Percentiles rank a stretch among this genome's conserved stretches.
Evolutionary conservation across 2,113 vertebrate genomes (phyloP).

Genomic region (Corythornis cristatus): DNA sequence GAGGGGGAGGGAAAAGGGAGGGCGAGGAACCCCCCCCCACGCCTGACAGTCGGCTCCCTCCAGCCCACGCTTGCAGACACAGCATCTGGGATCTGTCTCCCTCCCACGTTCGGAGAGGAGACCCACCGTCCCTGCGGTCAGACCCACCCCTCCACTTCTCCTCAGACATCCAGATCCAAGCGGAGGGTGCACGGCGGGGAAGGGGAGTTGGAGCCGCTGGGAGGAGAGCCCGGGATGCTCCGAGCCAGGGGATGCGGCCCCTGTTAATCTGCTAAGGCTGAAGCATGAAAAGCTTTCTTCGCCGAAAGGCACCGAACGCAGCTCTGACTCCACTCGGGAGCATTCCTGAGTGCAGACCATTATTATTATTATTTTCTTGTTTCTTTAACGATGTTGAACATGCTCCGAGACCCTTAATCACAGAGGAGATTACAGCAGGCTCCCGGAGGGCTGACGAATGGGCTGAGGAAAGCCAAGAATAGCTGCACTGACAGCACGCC

Average conservation of each 20-base stretch:
- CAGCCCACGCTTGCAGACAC: neutral
- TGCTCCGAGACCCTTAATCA: neutral
- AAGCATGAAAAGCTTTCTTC: neutral
- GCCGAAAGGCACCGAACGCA: neutral
- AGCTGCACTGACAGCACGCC: neutral
- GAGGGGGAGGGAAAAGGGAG: neutral
- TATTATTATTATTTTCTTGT: neutral
- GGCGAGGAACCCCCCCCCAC: neutral
- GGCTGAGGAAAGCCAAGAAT: neutral
- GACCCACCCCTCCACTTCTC: neutral
- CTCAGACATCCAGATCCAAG: neutral
- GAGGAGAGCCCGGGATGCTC: neutral
- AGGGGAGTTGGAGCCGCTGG: neutral
- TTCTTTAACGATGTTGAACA: slow-evolving; percentile 9
- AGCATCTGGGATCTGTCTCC: neutral
- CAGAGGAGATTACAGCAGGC: neutral
- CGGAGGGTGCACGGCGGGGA: neutral
- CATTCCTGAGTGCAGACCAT: neutral
- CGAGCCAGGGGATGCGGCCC: neutral
- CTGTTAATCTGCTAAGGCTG: neutral
- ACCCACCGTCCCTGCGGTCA: accelerated
- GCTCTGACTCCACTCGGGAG: neutral
- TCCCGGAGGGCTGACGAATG: neutral
- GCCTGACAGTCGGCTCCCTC: neutral
- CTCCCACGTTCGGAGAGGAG: accelerated